These are phyloP conservation scores for Chlamydotis undulata DNA, from an alignment of 2,113 vertebrate genomes.

Conservation along the genomic window DNA sequence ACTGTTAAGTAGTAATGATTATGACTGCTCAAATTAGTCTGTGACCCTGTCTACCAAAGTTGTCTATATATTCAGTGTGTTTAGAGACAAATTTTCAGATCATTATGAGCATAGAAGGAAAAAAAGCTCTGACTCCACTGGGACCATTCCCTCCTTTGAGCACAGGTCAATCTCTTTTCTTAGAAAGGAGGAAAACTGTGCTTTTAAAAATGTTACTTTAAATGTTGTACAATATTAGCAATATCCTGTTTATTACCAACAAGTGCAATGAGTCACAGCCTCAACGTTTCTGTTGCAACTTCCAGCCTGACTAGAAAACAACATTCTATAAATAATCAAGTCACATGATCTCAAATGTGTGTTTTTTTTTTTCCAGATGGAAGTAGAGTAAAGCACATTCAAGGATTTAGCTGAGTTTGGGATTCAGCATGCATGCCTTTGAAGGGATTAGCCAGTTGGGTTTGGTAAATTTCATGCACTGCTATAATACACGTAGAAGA, in stretches of 20 bases:
- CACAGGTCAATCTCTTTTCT: not conserved
- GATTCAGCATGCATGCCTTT: not conserved
- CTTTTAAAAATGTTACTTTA: not conserved
- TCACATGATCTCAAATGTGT: not conserved
- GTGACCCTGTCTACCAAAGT: not conserved
- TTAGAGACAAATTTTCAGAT: not conserved
- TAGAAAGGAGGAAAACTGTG: not conserved
- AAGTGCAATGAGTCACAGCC: not conserved
- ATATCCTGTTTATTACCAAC: slow-evolving; percentile 40
- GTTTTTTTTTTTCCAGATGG: not conserved
- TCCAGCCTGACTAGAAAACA: not conserved
- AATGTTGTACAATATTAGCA: not conserved
- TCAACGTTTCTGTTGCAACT: slow-evolving; percentile 2
- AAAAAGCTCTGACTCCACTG: fast-evolving
- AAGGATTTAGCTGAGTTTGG: not conserved
- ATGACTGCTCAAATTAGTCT: not conserved
- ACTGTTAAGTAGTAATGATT: not conserved
- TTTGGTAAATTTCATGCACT: not conserved
- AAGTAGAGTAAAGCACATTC: not conserved
- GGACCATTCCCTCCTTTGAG: not conserved
- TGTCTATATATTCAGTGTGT: not conserved
- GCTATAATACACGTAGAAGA: not conserved
- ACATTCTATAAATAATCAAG: slow-evolving; percentile 9
- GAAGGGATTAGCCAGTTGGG: not conserved
- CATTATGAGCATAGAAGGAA: not conserved